phyloP scores from a whole-genome alignment of 2,888 invertebrate genomes.

The Julus scanicus region DNA sequence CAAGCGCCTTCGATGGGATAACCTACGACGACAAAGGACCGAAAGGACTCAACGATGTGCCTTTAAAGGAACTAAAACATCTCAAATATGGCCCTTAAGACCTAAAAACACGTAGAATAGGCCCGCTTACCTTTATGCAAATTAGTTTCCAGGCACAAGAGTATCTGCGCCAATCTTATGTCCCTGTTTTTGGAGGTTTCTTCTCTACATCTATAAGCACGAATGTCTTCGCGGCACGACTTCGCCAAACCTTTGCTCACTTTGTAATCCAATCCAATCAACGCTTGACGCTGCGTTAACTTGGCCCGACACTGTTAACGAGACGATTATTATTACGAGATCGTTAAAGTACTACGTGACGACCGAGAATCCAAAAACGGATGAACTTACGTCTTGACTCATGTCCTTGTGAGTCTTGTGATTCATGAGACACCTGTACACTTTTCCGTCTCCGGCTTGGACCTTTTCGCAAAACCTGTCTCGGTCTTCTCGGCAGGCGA shows the following conservation, averaged over 20 bases:
- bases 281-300: constrained; percentile 83
- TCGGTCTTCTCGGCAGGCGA: constrained; percentile 88
- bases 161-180: constrained; percentile 86
- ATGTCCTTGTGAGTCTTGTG: constrained; percentile 80
- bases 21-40: constrained; percentile 60
- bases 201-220: constrained; percentile 84
- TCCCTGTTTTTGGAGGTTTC: constrained; percentile 69
- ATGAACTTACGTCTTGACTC: constrained; percentile 59
- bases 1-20: constrained; percentile 81
- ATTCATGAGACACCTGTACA: constrained; percentile 88
- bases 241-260: constrained; percentile 88
- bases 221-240: constrained; percentile 90
- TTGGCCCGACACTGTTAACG: constrained; percentile 79
- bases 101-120: constrained; percentile 20
- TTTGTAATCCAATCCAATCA: constrained; percentile 90
- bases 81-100: background rate
- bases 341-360: background rate
- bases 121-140: constrained; percentile 65
- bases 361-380: background rate
- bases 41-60: too few relatives aligned
- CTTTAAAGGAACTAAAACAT: background rate
- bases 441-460: constrained; percentile 80
- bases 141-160: constrained; percentile 85
- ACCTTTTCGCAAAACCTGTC: constrained; percentile 78
- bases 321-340: background rate